Evolutionary conservation across 1,140 invertebrate species (phyloP).

Genomic region (Zaprionus ghesquierei): DNA sequence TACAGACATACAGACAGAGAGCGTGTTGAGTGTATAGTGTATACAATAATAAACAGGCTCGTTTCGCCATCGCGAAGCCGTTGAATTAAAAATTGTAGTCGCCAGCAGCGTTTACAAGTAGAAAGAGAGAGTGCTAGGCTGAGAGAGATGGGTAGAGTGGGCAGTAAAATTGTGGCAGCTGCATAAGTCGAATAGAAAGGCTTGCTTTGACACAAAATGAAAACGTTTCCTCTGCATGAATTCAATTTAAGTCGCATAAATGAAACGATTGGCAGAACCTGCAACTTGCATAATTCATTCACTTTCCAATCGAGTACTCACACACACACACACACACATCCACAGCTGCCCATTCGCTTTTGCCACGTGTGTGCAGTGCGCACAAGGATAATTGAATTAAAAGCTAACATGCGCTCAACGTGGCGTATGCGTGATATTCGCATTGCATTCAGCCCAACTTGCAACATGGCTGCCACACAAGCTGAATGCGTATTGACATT

Average conservation of each 20-base stretch:
- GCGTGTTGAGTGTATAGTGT: neutral
- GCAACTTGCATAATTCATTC: slow-evolving; percentile 58
- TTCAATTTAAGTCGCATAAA: slow-evolving; percentile 52
- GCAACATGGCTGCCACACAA: neutral
- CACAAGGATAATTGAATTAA: slow-evolving; percentile 64
- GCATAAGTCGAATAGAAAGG: slow-evolving; percentile 17
- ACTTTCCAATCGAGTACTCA: slow-evolving; percentile 12
- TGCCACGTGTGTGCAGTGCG: slow-evolving; percentile 26
- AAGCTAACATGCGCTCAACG: slow-evolving; percentile 31
- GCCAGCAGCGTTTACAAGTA: slow-evolving; percentile 46
- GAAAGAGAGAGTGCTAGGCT: neutral
- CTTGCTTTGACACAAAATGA: slow-evolving; percentile 33
- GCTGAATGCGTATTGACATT: neutral
- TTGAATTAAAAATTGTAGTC: slow-evolving; percentile 56
- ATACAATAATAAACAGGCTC: slow-evolving; percentile 14
- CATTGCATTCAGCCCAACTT: slow-evolving; percentile 21
- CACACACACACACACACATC: neutral
- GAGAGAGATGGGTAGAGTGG: neutral
- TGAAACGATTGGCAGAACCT: slow-evolving; percentile 26
- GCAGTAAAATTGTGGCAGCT: slow-evolving; percentile 1
- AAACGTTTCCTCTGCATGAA: slow-evolving; percentile 52
- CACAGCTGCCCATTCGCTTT: neutral
- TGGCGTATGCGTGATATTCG: slow-evolving; percentile 56
- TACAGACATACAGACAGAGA: neutral
- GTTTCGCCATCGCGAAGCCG: slow-evolving; percentile 4